Evolutionary conservation across 2,113 vertebrate species (phyloP), one percentile per base, ranked within the genome.

Genomic region (Peromyscus leucopus): DNA sequence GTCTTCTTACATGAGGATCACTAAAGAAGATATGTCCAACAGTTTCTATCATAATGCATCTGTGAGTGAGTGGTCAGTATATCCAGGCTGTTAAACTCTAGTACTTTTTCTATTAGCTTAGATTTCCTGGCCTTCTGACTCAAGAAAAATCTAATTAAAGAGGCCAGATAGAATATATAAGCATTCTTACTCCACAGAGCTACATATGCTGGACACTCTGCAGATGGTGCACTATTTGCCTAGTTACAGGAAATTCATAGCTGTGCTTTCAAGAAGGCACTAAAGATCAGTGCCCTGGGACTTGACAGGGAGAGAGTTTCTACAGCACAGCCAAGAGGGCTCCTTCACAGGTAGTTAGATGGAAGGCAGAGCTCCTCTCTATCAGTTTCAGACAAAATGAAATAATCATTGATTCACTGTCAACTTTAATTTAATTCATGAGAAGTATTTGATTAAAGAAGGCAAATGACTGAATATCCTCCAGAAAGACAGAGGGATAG

Each of bases 361-460:
- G 0, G 1, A 76, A 33, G 42, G 16, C 0, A 75, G n/a, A 94
- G n/a, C 57, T 71, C 39, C 26, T 87, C 31, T 91, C 89, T 83
- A 24, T 2, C n/a, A 57, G 57, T 79, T 4, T 92, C 55, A 83
- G 33, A 28, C 17, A 59, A 88, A 97, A 90, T 95, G 57, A 96
- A 78, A 84, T 80, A 84, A 76, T n/a, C 36, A 91, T 33, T 51
- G 39, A 95, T 63, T 57, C 91, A 69, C 8, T 69, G n/a, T 76
- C 91, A 94, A 93, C 82, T 87, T 78, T 95, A 86, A 89, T 75
- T 89, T 80, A 80, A 91, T 91, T 55, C 71, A 91, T 91, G 36
- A 89, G 46, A 95, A 93, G 86, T 69, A 71, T 65, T 46, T 90
- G 46, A 91, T 93, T 24, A 33, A 72, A 96, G 95, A 94, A 86